These are phyloP conservation scores for Toxotes chatareus DNA, from an alignment of 2,113 vertebrate species.

Conservation along the genomic window DNA sequence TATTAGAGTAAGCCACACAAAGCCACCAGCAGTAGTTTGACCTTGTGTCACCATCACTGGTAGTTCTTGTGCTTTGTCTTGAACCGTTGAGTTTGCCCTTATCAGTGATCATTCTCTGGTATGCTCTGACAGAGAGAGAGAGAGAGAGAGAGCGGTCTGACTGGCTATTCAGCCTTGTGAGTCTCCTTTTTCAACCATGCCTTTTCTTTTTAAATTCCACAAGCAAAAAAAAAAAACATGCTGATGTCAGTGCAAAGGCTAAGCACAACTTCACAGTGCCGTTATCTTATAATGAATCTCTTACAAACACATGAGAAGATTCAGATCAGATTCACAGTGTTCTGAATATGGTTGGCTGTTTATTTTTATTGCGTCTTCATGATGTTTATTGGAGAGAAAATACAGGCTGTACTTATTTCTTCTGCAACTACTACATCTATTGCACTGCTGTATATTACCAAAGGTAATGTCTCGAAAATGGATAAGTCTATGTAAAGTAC, in stretches of 20 bases:
- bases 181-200: neutral
- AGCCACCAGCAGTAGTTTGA: no score
- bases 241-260: neutral
- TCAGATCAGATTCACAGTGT: neutral
- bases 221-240: neutral
- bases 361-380: neutral
- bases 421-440: neutral
- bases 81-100: neutral
- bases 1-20: neutral
- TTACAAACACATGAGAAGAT: neutral
- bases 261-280: neutral
- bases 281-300: neutral
- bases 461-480: neutral
- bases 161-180: neutral
- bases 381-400: neutral
- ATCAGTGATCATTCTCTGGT: neutral
- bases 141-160: conserved; percentile 2
- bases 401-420: neutral
- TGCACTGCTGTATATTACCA: neutral
- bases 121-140: neutral
- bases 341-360: neutral
- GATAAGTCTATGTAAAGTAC: neutral
- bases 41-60: neutral
- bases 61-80: neutral
- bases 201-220: neutral